Percentiles rank a stretch among this genome's conserved stretches.
phyloP scores from a whole-genome alignment of 1,140 invertebrate species.

The Drosophila ohnishii region DNA sequence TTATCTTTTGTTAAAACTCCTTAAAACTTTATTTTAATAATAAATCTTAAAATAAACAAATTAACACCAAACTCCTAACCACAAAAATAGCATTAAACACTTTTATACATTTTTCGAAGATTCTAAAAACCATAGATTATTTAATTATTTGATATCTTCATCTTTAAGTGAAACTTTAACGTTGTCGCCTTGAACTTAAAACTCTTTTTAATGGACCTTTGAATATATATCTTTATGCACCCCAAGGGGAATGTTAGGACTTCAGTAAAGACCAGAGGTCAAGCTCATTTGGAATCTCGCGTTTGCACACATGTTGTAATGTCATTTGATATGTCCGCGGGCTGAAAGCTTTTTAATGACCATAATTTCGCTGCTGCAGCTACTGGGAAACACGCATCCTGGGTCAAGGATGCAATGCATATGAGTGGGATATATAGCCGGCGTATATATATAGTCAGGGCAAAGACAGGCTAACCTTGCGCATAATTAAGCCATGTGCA shows the following conservation, averaged over 20 bases:
- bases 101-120: no score
- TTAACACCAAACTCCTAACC: no score
- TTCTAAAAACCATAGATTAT: neutral
- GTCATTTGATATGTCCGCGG: slow-evolving; percentile 46
- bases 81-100: no score
- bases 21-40: no score
- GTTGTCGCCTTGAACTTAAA: neutral
- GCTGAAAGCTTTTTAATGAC: slow-evolving; percentile 73
- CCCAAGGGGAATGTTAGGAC: neutral
- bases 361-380: slow-evolving; percentile 39
- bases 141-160: neutral
- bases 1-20: no score
- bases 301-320: slow-evolving; percentile 41
- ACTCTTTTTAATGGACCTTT: no score
- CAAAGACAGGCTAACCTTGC: slow-evolving; percentile 42
- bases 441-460: neutral
- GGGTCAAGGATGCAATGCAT: slow-evolving; percentile 67
- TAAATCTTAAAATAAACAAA: no score
- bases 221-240: neutral
- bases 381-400: slow-evolving; percentile 18
- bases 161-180: neutral
- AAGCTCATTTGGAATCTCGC: slow-evolving; percentile 10
- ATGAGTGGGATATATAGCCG: slow-evolving; percentile 16
- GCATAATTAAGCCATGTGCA: slow-evolving; percentile 66
- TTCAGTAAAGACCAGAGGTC: slow-evolving; percentile 15